phyloP scores from a whole-genome alignment of 2,113 vertebrate species.

The Phyllopteryx taeniolatus region DNA sequence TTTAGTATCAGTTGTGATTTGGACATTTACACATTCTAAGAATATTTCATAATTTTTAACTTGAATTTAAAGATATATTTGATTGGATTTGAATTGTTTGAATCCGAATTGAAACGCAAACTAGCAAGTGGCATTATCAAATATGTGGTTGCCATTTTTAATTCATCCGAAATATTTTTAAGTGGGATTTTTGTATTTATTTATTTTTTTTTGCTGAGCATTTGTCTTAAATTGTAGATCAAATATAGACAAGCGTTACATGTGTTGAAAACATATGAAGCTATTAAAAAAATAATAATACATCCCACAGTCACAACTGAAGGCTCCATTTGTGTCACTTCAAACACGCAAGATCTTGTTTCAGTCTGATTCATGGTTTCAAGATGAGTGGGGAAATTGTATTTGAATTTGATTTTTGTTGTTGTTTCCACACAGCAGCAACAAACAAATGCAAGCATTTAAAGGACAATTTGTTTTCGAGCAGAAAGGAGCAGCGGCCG shows the following conservation, averaged over 20 bases:
- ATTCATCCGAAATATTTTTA: not conserved
- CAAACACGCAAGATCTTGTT: not conserved
- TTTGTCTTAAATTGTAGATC: not conserved
- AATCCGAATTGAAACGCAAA: not conserved
- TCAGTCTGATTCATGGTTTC: not conserved
- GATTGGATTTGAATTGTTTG: not conserved
- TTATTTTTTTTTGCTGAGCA: too few species aligned
- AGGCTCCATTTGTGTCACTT: too few species aligned
- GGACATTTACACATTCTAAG: not conserved
- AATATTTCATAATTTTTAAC: not conserved
- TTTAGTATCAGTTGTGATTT: not conserved
- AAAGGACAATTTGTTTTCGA: not conserved
- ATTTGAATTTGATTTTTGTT: not conserved
- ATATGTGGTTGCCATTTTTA: not conserved
- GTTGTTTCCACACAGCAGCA: not conserved
- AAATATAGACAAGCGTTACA: not conserved
- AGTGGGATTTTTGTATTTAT: not conserved
- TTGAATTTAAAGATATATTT: not conserved
- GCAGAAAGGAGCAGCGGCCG: not conserved
- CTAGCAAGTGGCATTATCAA: not conserved
- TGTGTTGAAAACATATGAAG: not conserved
- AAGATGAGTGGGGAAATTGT: not conserved
- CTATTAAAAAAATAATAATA: not conserved
- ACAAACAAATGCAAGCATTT: not conserved
- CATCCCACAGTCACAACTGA: too few species aligned